A percentile compares a stretch with the other conserved stretches of the same genome.
Conservation (phyloP, 2,113 vertebrate genomes). For the Lontra canadensis region DNA sequence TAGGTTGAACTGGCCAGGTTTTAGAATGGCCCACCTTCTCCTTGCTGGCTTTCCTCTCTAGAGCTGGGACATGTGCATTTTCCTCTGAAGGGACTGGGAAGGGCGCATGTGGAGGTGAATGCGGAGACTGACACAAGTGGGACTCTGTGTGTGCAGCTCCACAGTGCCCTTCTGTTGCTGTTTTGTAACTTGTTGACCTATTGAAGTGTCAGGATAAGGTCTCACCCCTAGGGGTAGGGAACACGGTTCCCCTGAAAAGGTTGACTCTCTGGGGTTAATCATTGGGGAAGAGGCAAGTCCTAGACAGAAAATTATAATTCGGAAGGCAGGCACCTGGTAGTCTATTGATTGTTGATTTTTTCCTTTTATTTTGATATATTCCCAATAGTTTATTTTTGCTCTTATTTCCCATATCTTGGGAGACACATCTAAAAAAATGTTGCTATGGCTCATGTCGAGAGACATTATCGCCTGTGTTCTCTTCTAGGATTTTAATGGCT, state of each 20-base stretch:
- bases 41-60: neutral
- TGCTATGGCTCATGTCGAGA: neutral
- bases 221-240: no score
- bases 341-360: neutral
- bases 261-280: no score
- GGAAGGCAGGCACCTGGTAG: neutral
- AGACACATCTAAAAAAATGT: neutral
- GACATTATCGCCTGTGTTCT: neutral
- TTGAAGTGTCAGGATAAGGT: no score
- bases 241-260: no score
- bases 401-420: neutral
- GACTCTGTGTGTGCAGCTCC: neutral
- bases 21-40: neutral
- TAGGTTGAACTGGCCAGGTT: neutral
- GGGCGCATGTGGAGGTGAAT: neutral
- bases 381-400: neutral
- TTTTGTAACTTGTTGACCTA: no score
- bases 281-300: neutral
- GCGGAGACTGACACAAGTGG: neutral
- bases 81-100: neutral
- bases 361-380: neutral
- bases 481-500: neutral
- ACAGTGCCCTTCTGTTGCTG: neutral
- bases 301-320: neutral
- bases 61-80: neutral